These are phyloP conservation scores for Hippopotamyrus pictus DNA, from an alignment of 2,797 vertebrate genomes.

Conservation along the genomic window DNA sequence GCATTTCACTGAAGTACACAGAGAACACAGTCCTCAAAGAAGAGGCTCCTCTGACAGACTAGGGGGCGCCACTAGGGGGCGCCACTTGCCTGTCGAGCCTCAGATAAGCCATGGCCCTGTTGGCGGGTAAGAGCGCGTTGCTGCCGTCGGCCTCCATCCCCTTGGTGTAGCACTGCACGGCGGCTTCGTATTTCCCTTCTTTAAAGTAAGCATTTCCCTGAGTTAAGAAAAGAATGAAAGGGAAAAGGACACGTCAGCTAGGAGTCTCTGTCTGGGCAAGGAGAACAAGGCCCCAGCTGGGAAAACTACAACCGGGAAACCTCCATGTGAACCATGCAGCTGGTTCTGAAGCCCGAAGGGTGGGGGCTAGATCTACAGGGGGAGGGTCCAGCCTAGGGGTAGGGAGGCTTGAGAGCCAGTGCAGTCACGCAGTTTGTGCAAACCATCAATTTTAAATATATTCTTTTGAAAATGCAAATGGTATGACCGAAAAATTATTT, in stretches of 20 bases:
- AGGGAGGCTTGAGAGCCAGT: background rate
- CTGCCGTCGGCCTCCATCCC: conserved; percentile 80
- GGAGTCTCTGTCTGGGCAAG: background rate
- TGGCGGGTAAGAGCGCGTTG: conserved; percentile 85
- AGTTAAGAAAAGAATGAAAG: background rate
- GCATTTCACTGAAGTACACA: background rate
- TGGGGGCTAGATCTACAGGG: background rate
- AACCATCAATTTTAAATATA: background rate
- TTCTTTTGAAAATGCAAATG: background rate
- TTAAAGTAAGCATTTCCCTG: conserved; percentile 96
- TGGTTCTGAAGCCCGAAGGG: background rate
- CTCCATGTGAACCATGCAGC: background rate
- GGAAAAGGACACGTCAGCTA: background rate
- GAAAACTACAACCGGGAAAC: background rate
- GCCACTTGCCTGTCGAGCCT: conserved; percentile 78
- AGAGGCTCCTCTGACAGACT: background rate
- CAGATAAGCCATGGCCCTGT: conserved; percentile 92
- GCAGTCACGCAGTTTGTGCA: background rate
- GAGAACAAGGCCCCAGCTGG: background rate
- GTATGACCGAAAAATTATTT: background rate
- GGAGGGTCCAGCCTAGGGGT: background rate
- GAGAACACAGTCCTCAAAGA: background rate
- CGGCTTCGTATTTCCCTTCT: conserved; percentile 84
- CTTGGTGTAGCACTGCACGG: conserved; percentile 81
- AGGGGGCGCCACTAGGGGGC: conserved; percentile 32